phyloP scores from a whole-genome alignment of 2,888 invertebrate genomes.

The Hartigia nigra region DNA sequence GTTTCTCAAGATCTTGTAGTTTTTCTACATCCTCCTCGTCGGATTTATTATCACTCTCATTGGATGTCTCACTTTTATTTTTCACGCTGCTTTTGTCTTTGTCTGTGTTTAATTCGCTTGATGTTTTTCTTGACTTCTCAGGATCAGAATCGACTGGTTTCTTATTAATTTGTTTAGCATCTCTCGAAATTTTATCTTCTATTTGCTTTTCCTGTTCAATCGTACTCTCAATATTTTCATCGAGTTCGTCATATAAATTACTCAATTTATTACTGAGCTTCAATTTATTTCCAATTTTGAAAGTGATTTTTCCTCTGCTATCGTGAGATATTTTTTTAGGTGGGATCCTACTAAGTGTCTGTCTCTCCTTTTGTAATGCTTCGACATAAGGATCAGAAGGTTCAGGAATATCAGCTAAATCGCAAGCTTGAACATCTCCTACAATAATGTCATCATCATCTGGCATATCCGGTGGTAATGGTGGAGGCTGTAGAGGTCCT shows the following conservation, averaged over 20 bases:
- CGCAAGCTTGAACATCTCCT: slow-evolving; percentile 55
- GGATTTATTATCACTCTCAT: slow-evolving; percentile 14
- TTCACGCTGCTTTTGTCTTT: slow-evolving; percentile 20
- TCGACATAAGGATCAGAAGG: slow-evolving; percentile 59
- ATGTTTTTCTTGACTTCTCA: slow-evolving; percentile 6
- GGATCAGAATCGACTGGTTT: slow-evolving; percentile 16
- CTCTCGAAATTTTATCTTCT: slow-evolving; percentile 24
- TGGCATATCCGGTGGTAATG: slow-evolving; percentile 50
- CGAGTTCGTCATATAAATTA: slow-evolving; percentile 55
- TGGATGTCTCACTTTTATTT: slow-evolving; percentile 9
- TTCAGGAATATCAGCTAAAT: slow-evolving; percentile 58
- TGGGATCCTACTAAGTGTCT: slow-evolving; percentile 55
- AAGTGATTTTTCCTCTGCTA: slow-evolving; percentile 59
- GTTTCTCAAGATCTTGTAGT: slow-evolving; percentile 58
- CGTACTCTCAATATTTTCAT: slow-evolving; percentile 46
- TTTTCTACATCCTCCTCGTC: slow-evolving; percentile 54
- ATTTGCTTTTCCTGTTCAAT: slow-evolving; percentile 43
- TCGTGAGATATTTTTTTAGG: slow-evolving; percentile 58
- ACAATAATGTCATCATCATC: slow-evolving; percentile 56
- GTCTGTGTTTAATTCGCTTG: slow-evolving; percentile 33
- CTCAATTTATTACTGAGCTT: slow-evolving; percentile 56
- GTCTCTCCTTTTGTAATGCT: slow-evolving; percentile 58
- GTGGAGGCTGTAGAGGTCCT: slow-evolving; percentile 56
- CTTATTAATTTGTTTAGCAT: slow-evolving; percentile 11
- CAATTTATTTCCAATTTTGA: slow-evolving; percentile 58